Conservation (phyloP, 2,888 invertebrate genomes). For the Drosophila paranaensis region DNA sequence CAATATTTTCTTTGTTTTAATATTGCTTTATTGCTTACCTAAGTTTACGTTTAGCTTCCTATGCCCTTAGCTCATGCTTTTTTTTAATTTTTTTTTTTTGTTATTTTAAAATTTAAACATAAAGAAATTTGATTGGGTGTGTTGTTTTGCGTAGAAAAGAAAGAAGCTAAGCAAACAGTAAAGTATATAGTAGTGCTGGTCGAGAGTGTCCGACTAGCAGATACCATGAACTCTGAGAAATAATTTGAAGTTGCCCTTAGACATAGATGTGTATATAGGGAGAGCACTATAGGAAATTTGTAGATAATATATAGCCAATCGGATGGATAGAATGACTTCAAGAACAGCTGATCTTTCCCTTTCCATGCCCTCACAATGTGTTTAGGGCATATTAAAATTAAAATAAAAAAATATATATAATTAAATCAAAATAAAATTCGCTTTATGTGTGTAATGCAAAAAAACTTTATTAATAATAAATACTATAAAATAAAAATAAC, state of each 20-base stretch:
- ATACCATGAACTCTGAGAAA: background rate
- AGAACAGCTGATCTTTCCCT: background rate
- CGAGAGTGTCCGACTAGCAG: background rate
- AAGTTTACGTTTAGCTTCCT: slow-evolving; percentile 21
- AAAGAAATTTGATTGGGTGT: background rate
- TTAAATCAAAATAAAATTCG: background rate
- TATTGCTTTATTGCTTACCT: slow-evolving; percentile 65
- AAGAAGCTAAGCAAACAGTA: no score
- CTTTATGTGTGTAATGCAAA: slow-evolving; percentile 53
- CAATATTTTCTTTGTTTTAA: slow-evolving; percentile 35
- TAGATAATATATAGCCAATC: no score
- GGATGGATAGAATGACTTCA: background rate
- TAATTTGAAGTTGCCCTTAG: background rate
- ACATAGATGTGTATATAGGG: no score
- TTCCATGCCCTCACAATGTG: background rate
- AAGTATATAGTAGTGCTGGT: no score
- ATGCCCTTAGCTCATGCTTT: slow-evolving; percentile 31
- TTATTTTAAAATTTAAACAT: background rate
- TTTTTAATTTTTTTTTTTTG: background rate
- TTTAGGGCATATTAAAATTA: background rate
- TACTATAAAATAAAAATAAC: slow-evolving; percentile 65
- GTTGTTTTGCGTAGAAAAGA: background rate
- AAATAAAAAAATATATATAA: slow-evolving; percentile 5
- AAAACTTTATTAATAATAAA: slow-evolving; percentile 80
- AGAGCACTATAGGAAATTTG: no score